phyloP scores from a whole-genome alignment of 1,140 invertebrate species.

The Achatina immaculata region DNA sequence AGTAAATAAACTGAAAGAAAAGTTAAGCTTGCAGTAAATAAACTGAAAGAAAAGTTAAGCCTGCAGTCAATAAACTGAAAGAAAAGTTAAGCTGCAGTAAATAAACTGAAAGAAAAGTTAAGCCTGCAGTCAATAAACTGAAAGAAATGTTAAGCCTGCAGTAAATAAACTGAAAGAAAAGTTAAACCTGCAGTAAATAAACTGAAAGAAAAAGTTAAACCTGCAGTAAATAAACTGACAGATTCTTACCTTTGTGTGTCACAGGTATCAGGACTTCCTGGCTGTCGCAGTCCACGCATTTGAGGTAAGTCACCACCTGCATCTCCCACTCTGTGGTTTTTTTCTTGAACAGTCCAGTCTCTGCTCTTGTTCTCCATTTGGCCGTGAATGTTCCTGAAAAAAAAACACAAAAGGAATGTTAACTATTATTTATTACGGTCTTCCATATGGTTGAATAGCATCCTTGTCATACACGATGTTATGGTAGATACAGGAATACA shows the following conservation, averaged over 20 bases:
- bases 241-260: constrained; percentile 44
- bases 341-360: constrained; percentile 56
- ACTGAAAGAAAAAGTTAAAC: background rate
- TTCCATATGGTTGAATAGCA: background rate
- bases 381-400: constrained; percentile 51
- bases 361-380: constrained; percentile 58
- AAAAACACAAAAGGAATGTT: background rate
- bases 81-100: too few species aligned
- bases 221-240: background rate
- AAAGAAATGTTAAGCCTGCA: too few species aligned
- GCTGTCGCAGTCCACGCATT: constrained; percentile 55
- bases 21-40: too few species aligned
- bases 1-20: too few species aligned
- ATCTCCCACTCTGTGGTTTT: constrained; percentile 56
- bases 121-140: too few species aligned
- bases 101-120: too few species aligned
- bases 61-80: too few species aligned
- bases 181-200: too few species aligned
- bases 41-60: too few species aligned
- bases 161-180: too few species aligned
- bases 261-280: constrained; percentile 57
- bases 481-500: too few species aligned
- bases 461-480: too few species aligned
- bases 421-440: background rate
- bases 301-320: constrained; percentile 58